Evolutionary conservation across 2,888 invertebrate genomes (phyloP).

Genomic region (Spodoptera littoralis): DNA sequence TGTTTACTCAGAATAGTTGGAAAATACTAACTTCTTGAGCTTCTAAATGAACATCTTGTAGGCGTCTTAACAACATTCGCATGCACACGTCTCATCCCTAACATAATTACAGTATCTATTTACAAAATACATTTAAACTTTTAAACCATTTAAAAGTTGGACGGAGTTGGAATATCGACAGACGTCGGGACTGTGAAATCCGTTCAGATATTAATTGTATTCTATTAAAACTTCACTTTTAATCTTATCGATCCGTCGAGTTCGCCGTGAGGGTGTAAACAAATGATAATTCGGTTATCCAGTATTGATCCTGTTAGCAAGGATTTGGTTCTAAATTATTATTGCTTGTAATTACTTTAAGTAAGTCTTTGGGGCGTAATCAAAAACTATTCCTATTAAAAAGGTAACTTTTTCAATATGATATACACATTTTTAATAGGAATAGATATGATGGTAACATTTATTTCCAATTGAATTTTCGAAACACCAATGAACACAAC

Average conservation of each 20-base stretch:
- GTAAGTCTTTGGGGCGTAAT: slow-evolving; percentile 1
- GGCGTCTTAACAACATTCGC: slow-evolving; percentile 8
- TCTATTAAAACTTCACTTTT: slow-evolving; percentile 82
- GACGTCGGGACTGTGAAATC: slow-evolving; percentile 51
- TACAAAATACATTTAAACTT: slow-evolving; percentile 57
- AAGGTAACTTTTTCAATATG: no score
- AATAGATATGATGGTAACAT: no score
- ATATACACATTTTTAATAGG: no score
- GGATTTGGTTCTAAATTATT: slow-evolving; percentile 33
- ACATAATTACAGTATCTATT: slow-evolving; percentile 42
- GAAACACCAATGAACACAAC: slow-evolving; percentile 11
- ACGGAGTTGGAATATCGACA: slow-evolving; percentile 52
- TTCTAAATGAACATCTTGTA: not conserved
- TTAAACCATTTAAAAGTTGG: slow-evolving; percentile 56
- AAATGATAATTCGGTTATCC: slow-evolving; percentile 82
- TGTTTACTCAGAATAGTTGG: no score
- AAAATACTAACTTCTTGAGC: no score
- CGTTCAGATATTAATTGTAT: slow-evolving; percentile 80
- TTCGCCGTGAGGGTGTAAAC: slow-evolving; percentile 66
- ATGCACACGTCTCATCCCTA: slow-evolving; percentile 27
- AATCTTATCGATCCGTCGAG: slow-evolving; percentile 82
- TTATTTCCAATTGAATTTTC: slow-evolving; percentile 4
- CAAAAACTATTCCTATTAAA: not conserved
- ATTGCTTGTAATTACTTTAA: slow-evolving; percentile 15
- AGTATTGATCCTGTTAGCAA: slow-evolving; percentile 81